A percentile compares a stretch with the other conserved stretches of the same genome.
Evolutionary conservation across 1,140 invertebrate species (phyloP).

Genomic region (Popillia japonica): DNA sequence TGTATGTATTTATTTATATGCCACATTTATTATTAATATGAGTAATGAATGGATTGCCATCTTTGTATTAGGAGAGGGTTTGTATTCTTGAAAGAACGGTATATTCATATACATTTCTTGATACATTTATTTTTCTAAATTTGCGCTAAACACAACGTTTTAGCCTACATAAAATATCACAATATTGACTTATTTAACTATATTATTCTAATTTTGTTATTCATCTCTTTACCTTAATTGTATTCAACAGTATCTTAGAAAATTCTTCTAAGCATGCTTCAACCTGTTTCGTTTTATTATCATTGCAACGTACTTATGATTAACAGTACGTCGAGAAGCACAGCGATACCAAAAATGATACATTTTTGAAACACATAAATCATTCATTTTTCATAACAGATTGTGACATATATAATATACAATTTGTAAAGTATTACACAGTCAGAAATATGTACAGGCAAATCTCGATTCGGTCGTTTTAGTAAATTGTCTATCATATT

Average conservation of each 20-base stretch:
- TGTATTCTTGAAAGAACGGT: too few species aligned
- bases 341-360: conserved; percentile 37
- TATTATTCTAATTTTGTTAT: conserved; percentile 28
- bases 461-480: conserved; percentile 11
- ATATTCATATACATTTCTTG: not conserved
- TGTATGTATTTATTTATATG: too few species aligned
- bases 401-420: conserved; percentile 23
- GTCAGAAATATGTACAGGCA: conserved; percentile 33
- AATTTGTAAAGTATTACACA: conserved; percentile 29
- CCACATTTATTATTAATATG: too few species aligned
- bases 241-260: conserved; percentile 36
- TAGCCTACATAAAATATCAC: conserved; percentile 56
- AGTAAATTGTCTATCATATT: not conserved
- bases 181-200: conserved; percentile 50
- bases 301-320: not conserved
- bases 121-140: conserved; percentile 40
- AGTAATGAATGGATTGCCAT: too few species aligned
- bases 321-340: conserved; percentile 35
- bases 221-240: conserved; percentile 11
- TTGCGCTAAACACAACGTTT: conserved; percentile 48
- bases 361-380: conserved; percentile 9
- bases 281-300: conserved; percentile 19
- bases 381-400: not conserved
- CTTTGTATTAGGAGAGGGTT: too few species aligned
- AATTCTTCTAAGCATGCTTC: conserved; percentile 25